Conservation (phyloP, 2,888 invertebrate species). For the Exocentrus adspersus region DNA sequence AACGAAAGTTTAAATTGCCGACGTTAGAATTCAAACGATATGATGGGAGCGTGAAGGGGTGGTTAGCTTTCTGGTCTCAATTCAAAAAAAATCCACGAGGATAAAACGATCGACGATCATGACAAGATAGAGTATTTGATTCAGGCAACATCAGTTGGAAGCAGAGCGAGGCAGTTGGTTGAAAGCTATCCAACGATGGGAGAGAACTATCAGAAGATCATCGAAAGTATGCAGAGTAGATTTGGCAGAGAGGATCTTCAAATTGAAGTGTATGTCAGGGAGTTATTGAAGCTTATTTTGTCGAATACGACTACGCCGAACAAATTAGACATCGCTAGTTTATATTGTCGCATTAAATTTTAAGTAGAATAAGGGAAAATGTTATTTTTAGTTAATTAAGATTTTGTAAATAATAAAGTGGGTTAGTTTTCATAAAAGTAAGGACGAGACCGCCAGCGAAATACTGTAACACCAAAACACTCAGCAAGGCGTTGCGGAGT, state of each 20-base stretch:
- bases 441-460: no score
- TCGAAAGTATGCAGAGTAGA: constrained; percentile 40
- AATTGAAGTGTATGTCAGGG: constrained; percentile 41
- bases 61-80: constrained; percentile 38
- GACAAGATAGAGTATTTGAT: constrained; percentile 22
- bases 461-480: no score
- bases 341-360: no score
- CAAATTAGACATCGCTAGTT: constrained; percentile 1
- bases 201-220: constrained; percentile 36
- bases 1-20: constrained; percentile 30
- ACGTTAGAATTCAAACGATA: constrained; percentile 29
- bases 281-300: constrained; percentile 40
- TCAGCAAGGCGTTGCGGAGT: no score
- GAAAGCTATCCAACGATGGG: constrained; percentile 6
- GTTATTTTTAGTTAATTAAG: no score
- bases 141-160: constrained; percentile 11
- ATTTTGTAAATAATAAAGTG: no score
- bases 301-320: constrained; percentile 30
- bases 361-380: no score
- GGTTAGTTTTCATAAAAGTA: no score
- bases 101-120: not conserved
- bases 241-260: constrained; percentile 49
- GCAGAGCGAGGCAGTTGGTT: constrained; percentile 28
- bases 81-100: constrained; percentile 22
- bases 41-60: constrained; percentile 34